Conservation (phyloP, 2,888 invertebrate genomes). For the Oligia strigilis region DNA sequence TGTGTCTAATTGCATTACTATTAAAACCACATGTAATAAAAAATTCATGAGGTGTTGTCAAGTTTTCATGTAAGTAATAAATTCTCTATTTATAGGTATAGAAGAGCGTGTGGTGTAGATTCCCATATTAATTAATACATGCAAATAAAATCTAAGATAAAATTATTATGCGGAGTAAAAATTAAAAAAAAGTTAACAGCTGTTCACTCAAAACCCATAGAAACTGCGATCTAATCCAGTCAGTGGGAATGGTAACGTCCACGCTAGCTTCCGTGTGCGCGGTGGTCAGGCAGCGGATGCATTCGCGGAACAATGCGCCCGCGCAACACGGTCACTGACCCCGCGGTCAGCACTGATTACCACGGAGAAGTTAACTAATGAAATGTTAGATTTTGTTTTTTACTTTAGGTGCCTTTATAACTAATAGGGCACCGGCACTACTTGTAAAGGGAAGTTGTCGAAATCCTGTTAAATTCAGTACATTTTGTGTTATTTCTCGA, state of each 20-base stretch:
- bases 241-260: constrained; percentile 38
- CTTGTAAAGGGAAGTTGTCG: neutral
- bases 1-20: too few species aligned
- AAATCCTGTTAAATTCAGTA: neutral
- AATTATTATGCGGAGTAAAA: neutral
- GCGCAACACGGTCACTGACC: constrained; percentile 72
- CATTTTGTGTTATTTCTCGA: neutral
- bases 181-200: neutral
- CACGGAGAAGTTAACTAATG: constrained; percentile 17
- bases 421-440: neutral
- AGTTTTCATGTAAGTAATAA: too few species aligned
- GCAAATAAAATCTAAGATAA: neutral
- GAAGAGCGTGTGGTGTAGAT: neutral
- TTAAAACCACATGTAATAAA: too few species aligned
- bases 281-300: constrained; percentile 66
- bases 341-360: constrained; percentile 47
- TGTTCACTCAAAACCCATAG: constrained; percentile 15
- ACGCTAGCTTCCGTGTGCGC: constrained; percentile 64
- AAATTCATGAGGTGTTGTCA: too few species aligned
- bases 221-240: constrained; percentile 27
- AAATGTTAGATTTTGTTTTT: neutral
- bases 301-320: constrained; percentile 79
- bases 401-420: neutral
- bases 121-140: neutral
- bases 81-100: neutral